Evolutionary conservation across 2,113 vertebrate genomes (phyloP), one percentile per base, ranked within the genome.

Genomic region (Sorex araneus): DNA sequence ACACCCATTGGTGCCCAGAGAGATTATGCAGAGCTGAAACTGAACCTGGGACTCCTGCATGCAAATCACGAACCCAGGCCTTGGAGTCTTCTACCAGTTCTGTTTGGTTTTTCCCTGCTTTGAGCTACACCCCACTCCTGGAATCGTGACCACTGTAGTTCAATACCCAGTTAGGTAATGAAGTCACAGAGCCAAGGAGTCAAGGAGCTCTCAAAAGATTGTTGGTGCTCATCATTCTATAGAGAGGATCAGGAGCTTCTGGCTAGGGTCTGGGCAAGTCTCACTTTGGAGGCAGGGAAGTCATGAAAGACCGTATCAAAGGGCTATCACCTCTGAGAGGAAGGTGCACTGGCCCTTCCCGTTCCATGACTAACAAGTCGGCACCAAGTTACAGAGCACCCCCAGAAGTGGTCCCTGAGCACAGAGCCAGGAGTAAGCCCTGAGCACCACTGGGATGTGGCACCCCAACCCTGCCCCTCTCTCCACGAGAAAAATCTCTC

Each of bases 141-240:
- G 27, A 81, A 57, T 11, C 23, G 11, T 71, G 63, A 27, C 32
- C 47, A 30, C n/a, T 76, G 34, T 86, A 47, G 75, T 23, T 16
- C 8, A 88, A 76, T 28, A 40, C 19, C n/a, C 32, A 60, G 8
- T 36, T 67, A 40, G 19, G n/a, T n/a, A n/a, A n/a, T n/a, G n/a
- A n/a, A n/a, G n/a, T n/a, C n/a, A 34, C 80, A 64, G 34, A 87
- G 40, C 40, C 7, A 40, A 40, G 40, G 40, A 40, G 73, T 54
- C 57, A 85, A 87, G 43, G 36, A 73, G n/a, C 87, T 87, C 32
- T 47, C 36, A 87, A 87, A 95, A 54, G 45, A 57, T 57, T 54
- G 12, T 12, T 57, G 80, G 76, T 66, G 54, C 57, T 71, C 25
- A 3, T 63, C 69, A n/a, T 30, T 90, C 71, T 66, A 28, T 18